phyloP scores from a whole-genome alignment of 1,140 invertebrate genomes.

The Platyura marginata region DNA sequence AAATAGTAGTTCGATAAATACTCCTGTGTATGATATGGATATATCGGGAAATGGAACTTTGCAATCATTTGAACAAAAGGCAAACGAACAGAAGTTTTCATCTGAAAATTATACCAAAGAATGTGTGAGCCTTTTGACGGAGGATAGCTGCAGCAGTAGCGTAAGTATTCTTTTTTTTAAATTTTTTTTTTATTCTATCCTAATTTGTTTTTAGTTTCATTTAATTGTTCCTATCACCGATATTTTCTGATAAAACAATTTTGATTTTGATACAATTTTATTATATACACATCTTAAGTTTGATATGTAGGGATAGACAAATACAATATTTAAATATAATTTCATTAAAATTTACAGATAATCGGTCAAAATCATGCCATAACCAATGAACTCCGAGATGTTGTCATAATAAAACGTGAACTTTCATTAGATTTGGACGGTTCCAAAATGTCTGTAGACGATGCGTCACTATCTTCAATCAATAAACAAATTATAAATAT shows the following conservation, averaged over 20 bases:
- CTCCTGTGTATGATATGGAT: slow-evolving; percentile 22
- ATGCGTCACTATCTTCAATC: slow-evolving; percentile 1
- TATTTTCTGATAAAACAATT: too few species aligned
- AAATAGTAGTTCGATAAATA: slow-evolving; percentile 21
- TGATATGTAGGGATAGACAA: too few species aligned
- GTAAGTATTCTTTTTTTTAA: too few species aligned
- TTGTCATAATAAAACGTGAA: slow-evolving; percentile 17
- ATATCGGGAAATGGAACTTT: slow-evolving; percentile 13
- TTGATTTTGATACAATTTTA: too few species aligned
- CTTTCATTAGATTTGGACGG: slow-evolving; percentile 17
- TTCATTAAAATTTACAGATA: too few species aligned
- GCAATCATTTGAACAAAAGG: slow-evolving; percentile 3
- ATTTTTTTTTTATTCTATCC: too few species aligned
- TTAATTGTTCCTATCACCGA: too few species aligned
- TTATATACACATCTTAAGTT: too few species aligned
- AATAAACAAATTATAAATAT: slow-evolving; percentile 4
- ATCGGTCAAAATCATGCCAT: too few species aligned
- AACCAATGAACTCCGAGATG: too few species aligned
- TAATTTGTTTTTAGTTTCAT: too few species aligned
- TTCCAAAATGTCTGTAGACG: slow-evolving; percentile 6
- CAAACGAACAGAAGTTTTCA: not conserved
- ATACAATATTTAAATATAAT: too few species aligned
- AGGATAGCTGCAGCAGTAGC: not conserved
- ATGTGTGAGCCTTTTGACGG: not conserved
- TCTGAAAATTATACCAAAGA: not conserved